phyloP scores from a whole-genome alignment of 2,888 invertebrate genomes.

The Mesorhabditis sp. region DNA sequence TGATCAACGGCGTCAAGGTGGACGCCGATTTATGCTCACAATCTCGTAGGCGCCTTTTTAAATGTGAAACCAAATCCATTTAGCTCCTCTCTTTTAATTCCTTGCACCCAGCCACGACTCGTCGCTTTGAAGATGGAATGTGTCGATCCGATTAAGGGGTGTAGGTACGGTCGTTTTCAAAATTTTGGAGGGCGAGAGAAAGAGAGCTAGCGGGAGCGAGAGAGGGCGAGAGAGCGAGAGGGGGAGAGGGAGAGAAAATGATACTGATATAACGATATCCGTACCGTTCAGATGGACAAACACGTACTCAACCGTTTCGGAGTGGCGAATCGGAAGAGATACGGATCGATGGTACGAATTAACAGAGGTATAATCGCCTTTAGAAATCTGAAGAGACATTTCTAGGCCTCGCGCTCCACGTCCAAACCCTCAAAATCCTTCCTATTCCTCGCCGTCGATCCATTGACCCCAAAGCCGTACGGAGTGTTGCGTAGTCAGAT shows the following conservation, averaged over 20 bases:
- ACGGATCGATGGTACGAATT: conserved; percentile 40
- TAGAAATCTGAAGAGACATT: neutral
- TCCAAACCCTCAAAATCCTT: conserved; percentile 45
- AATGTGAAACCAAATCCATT: neutral
- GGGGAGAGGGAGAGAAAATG: neutral
- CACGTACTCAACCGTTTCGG: conserved; percentile 18
- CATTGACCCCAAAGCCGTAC: conserved; percentile 47
- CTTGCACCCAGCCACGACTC: too few species aligned
- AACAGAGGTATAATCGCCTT: conserved; percentile 17
- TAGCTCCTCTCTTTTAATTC: conserved; percentile 5
- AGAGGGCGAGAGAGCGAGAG: too few species aligned
- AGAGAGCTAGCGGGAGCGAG: too few species aligned
- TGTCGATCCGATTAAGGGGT: conserved; percentile 6
- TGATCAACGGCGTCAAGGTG: conserved; percentile 48
- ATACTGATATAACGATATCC: neutral
- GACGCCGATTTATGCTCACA: conserved; percentile 45
- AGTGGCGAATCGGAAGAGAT: conserved; percentile 46
- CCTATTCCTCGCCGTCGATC: conserved; percentile 51
- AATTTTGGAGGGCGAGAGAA: neutral
- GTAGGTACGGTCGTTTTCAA: neutral
- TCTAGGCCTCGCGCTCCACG: neutral
- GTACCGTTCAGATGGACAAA: conserved; percentile 32
- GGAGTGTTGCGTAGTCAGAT: conserved; percentile 43
- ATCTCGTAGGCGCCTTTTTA: conserved; percentile 27
- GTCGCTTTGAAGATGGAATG: neutral